Conservation (phyloP, 2,888 invertebrate species). For the Phyto melanocephala region DNA sequence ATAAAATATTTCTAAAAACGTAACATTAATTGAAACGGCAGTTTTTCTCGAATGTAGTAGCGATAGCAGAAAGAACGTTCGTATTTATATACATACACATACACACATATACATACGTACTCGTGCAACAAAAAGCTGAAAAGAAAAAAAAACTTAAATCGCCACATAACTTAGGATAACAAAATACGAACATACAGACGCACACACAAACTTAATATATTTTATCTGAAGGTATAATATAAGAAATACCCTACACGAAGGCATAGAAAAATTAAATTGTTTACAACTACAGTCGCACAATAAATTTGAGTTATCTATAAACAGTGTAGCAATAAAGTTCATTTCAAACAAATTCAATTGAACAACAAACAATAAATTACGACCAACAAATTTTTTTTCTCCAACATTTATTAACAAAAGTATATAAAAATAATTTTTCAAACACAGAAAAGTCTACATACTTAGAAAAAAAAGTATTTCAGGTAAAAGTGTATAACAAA, state of each 20-base stretch:
- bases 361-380: too few species aligned
- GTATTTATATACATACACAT: not conserved
- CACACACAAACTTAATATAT: not conserved
- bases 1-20: conserved; percentile 44
- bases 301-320: too few species aligned
- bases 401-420: too few species aligned
- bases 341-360: too few species aligned
- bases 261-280: not conserved
- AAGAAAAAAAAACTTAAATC: conserved; percentile 18
- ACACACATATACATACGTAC: not conserved
- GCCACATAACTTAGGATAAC: conserved; percentile 43
- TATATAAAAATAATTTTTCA: too few species aligned
- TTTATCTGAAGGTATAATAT: not conserved
- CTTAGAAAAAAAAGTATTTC: too few species aligned
- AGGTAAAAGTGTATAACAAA: too few species aligned
- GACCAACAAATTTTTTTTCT: too few species aligned
- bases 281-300: not conserved
- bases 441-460: too few species aligned
- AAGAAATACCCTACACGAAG: not conserved
- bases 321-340: too few species aligned
- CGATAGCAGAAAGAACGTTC: not conserved
- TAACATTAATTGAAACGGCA: conserved; percentile 49
- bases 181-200: not conserved
- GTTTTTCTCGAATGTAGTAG: conserved; percentile 22
- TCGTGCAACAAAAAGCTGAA: not conserved